Percentiles rank a stretch among this genome's conserved stretches.
phyloP scores from a whole-genome alignment of 2,888 invertebrate genomes.

The Tenthredo livida region DNA sequence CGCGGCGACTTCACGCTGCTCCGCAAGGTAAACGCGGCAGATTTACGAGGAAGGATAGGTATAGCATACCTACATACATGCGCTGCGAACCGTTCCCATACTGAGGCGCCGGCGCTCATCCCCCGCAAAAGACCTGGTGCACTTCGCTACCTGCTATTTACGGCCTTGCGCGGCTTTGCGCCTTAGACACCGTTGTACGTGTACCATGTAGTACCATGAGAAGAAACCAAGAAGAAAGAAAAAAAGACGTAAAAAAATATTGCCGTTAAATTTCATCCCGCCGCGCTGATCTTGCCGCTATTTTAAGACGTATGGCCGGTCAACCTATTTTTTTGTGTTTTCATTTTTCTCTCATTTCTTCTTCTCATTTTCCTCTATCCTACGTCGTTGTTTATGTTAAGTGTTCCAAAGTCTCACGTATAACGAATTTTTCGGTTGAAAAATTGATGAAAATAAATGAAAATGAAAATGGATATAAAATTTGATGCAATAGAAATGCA shows the following conservation, averaged over 20 bases:
- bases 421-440: not conserved
- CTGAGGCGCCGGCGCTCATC: slow-evolving; percentile 13
- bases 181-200: slow-evolving; percentile 10
- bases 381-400: not conserved
- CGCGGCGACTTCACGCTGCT: not conserved
- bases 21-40: not conserved
- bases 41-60: slow-evolving; percentile 20
- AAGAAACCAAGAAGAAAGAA: not conserved
- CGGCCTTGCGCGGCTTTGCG: slow-evolving; percentile 13
- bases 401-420: not conserved
- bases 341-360: not conserved
- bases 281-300: not conserved
- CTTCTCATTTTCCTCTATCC: not conserved
- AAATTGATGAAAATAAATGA: not conserved
- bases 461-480: not conserved
- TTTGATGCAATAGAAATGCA: not conserved
- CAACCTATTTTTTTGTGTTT: not conserved
- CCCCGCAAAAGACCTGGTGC: slow-evolving; percentile 19
- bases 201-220: slow-evolving; percentile 2
- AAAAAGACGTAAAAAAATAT: not conserved
- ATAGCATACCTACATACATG: not conserved
- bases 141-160: slow-evolving; percentile 25
- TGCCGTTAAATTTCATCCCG: slow-evolving; percentile 4
- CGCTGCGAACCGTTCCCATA: not conserved
- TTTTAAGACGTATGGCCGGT: not conserved